phyloP scores from a whole-genome alignment of 2,797 vertebrate genomes.

The Melanotaenia maccullochi region DNA sequence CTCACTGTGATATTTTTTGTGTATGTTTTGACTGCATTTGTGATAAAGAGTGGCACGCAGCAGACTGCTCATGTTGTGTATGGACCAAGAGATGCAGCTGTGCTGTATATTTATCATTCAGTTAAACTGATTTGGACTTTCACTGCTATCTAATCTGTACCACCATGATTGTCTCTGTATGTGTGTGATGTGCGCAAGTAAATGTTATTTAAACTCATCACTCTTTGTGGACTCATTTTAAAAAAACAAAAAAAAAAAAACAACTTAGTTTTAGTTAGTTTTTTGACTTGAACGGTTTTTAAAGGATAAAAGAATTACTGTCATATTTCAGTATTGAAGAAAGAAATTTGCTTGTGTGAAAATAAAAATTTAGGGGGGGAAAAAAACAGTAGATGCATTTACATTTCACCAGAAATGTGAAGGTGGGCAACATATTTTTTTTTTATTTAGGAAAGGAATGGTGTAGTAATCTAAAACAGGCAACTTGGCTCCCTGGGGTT shows the following conservation, averaged over 20 bases:
- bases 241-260: not conserved
- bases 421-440: not conserved
- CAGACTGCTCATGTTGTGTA: slow-evolving; percentile 70
- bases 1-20: slow-evolving; percentile 41
- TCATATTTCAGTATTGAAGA: not conserved
- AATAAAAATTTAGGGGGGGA: not conserved
- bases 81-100: slow-evolving; percentile 71
- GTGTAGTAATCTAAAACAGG: not conserved
- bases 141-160: slow-evolving; percentile 72
- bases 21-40: slow-evolving; percentile 54
- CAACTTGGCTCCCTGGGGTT: not conserved
- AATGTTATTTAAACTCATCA: slow-evolving; percentile 85
- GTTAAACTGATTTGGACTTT: slow-evolving; percentile 42
- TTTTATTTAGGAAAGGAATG: not conserved
- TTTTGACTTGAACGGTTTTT: not conserved
- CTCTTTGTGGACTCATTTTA: slow-evolving; percentile 25
- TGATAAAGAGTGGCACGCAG: slow-evolving; percentile 57
- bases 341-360: not conserved
- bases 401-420: not conserved
- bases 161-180: slow-evolving; percentile 71
- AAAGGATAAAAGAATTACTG: not conserved
- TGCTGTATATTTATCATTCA: slow-evolving; percentile 50
- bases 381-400: not conserved
- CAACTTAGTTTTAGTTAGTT: not conserved
- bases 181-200: slow-evolving; percentile 80